Conservation (phyloP, 2,888 invertebrate genomes). For the Alviniconcha strummeri region DNA sequence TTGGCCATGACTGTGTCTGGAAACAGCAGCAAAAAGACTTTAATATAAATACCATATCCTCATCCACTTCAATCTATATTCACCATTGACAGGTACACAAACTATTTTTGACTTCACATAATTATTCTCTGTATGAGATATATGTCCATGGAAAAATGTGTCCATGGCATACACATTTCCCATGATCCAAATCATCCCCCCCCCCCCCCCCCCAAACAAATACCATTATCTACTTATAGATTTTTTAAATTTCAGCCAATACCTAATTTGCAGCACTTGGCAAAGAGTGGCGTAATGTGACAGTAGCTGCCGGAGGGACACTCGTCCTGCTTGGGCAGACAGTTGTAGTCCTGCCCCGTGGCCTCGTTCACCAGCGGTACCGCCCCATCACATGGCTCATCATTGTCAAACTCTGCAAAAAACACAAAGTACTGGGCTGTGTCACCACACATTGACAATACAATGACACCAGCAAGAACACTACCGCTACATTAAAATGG, state of each 20-base stretch:
- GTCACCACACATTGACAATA: background rate
- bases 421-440: background rate
- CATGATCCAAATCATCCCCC: no score
- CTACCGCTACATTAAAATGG: no score
- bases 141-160: no score
- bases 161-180: no score
- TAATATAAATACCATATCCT: background rate
- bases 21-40: conserved; percentile 27
- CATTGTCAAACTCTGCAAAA: conserved; percentile 76
- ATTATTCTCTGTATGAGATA: no score
- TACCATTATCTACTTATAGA: no score
- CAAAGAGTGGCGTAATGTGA: conserved; percentile 83
- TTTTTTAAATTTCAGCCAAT: conserved; percentile 54
- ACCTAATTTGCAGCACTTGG: conserved; percentile 92
- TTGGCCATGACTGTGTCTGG: background rate
- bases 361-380: conserved; percentile 83
- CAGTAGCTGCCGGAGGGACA: conserved; percentile 90
- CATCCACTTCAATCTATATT: no score
- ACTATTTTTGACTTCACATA: no score
- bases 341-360: conserved; percentile 83
- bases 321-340: conserved; percentile 86
- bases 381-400: conserved; percentile 90
- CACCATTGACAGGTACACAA: no score
- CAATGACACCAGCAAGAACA: no score
- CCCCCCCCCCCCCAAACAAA: no score